Evolutionary conservation across 2,113 vertebrate genomes (phyloP).

Genomic region (Nesoenas mayeri): DNA sequence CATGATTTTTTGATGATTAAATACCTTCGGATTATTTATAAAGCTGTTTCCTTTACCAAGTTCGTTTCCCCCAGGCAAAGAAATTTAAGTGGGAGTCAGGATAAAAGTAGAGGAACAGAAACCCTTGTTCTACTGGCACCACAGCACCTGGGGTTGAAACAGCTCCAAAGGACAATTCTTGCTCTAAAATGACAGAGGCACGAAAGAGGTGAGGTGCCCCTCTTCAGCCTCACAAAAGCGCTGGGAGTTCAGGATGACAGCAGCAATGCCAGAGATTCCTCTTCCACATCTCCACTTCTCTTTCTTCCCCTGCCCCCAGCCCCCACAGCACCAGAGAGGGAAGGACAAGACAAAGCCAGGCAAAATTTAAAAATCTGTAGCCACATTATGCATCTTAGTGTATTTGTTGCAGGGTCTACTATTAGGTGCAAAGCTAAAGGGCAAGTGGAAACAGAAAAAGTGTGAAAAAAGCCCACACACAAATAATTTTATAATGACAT

Average conservation of each 20-base stretch:
- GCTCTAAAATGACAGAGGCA: neutral
- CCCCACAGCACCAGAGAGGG: neutral
- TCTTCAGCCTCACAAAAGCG: neutral
- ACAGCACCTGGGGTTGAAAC: neutral
- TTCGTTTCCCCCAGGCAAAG: neutral
- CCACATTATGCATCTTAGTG: neutral
- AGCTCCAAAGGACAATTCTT: neutral
- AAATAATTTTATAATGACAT: neutral
- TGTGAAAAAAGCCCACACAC: accelerated
- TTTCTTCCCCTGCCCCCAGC: neutral
- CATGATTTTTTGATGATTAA: neutral
- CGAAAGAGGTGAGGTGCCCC: neutral
- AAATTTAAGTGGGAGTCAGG: neutral
- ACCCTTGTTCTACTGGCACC: neutral
- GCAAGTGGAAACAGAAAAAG: accelerated
- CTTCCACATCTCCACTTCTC: neutral
- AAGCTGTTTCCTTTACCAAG: neutral
- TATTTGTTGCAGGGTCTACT: neutral
- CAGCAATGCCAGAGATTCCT: neutral
- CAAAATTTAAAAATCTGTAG: neutral
- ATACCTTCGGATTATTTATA: neutral
- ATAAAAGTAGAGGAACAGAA: neutral
- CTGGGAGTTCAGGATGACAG: neutral
- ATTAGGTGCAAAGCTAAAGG: neutral
- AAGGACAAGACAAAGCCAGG: neutral